Evolutionary conservation across 2,113 vertebrate species (phyloP).

Genomic region (Microtus ochrogaster): DNA sequence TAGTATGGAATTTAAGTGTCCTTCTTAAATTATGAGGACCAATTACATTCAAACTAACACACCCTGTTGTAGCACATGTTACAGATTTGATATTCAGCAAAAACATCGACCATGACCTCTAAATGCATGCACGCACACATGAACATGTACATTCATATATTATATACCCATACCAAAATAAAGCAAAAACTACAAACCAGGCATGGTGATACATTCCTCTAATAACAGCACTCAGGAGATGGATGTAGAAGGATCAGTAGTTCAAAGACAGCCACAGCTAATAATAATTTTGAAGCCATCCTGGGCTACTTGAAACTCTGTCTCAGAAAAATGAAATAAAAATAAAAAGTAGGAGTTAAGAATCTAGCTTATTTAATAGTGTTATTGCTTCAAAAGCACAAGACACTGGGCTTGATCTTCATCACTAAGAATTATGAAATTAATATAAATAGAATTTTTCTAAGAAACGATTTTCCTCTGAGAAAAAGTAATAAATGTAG

Average conservation of each 20-base stretch:
- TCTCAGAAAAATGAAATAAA: background rate
- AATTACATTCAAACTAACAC: no score
- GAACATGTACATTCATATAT: background rate
- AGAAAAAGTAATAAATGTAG: background rate
- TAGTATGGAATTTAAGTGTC: no score
- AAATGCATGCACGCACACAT: background rate
- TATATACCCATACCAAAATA: background rate
- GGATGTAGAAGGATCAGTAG: background rate
- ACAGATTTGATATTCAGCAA: no score
- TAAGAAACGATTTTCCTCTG: background rate
- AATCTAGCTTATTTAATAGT: background rate
- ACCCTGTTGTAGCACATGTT: no score
- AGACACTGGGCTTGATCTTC: background rate
- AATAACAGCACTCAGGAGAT: background rate
- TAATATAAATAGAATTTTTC: background rate
- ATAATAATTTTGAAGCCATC: no score
- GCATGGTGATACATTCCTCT: no score
- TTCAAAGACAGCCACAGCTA: background rate
- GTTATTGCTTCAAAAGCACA: background rate
- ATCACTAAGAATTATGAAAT: no score
- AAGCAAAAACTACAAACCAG: background rate
- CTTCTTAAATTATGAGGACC: no score
- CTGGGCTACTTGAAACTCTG: background rate
- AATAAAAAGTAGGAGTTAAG: background rate
- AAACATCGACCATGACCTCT: background rate